A percentile compares a stretch with the other conserved stretches of the same genome.
Conservation (phyloP, 1,140 invertebrate species). For the Pissodes strobi region DNA sequence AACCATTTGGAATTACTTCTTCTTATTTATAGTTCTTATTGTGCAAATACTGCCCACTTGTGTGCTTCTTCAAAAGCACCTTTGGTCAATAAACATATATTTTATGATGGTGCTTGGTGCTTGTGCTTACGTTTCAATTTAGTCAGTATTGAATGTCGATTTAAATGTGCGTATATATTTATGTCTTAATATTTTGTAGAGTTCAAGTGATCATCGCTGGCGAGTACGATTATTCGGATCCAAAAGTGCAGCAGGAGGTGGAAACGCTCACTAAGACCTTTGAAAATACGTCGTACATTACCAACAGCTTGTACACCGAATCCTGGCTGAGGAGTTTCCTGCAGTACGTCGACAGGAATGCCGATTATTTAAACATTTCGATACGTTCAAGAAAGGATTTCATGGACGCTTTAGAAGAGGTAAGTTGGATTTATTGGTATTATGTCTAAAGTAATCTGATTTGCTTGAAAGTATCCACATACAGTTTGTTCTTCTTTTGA, state of each 20-base stretch:
- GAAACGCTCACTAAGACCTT: constrained; percentile 78
- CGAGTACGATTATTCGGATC: constrained; percentile 84
- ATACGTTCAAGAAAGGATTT: constrained; percentile 75
- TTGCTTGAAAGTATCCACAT: background rate
- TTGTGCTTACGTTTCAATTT: no score
- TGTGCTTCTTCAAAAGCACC: no score
- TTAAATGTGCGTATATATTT: no score
- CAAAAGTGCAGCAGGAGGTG: constrained; percentile 74
- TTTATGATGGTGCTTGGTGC: no score
- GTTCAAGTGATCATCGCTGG: constrained; percentile 84
- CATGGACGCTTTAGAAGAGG: constrained; percentile 74
- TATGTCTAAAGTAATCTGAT: background rate
- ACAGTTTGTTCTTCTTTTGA: background rate
- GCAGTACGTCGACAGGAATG: constrained; percentile 74
- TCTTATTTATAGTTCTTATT: no score
- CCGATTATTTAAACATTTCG: constrained; percentile 74
- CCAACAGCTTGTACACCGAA: constrained; percentile 79
- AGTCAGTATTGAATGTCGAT: no score
- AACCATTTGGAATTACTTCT: no score
- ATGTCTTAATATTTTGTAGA: constrained; percentile 50
- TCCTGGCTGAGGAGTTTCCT: constrained; percentile 89
- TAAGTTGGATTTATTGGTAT: no score
- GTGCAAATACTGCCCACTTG: no score
- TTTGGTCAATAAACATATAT: no score
- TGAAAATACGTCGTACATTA: constrained; percentile 82